Base-by-base conservation (phyloP, 2,888 invertebrate genomes). In the Adineta ricciae region DNA sequence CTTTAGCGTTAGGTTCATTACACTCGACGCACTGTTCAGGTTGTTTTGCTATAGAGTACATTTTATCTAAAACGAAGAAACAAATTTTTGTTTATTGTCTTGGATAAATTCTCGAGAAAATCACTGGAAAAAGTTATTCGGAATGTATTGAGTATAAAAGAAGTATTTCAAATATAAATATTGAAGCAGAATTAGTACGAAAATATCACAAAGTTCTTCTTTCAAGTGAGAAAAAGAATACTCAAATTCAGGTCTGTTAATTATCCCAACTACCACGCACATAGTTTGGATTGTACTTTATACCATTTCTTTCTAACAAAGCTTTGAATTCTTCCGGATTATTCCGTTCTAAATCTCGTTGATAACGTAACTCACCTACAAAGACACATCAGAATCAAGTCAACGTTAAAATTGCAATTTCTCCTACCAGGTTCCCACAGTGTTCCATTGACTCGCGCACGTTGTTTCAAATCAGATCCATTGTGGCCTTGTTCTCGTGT, bases 291-390 rank as follows among this genome's bases (percentile, higher is more conserved):
- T 78, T 9, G 41, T 78, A 78, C 41, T 41, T 38, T n/a, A 78
- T 78, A 24, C 78, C 78, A n/a, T 78, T 78, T 78, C 78, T 24
- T 78, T 78, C 78, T 41, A 78, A 78, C n/a, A 78, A 78, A 78
- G 78, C 78, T 38, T 78, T 24, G 5, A 78, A 78, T 38, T 38
- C 78, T 78, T 38, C 19, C n/a, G 78, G 78, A 78, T 78, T 78
- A 19, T 11, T 1, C 14, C 21, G 1, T 78, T 78, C 41, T n/a
- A 78, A 41, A 24, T 78, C n/a, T 78, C 24, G 78, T 78, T 78
- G 78, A 78, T 41, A 78, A 9, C 11, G 5, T 11, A 78, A 24
- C n/a, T 78, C 78, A 78, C 78, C 64, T 64, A 36, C 1, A 64
- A 27, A 32, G 32, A 64, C 0, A 1, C 14, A 64, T 32, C 19